Percentiles rank a stretch among this genome's conserved stretches.
Conservation (phyloP, 2,888 invertebrate species). For the Masnerella sp. region DNA sequence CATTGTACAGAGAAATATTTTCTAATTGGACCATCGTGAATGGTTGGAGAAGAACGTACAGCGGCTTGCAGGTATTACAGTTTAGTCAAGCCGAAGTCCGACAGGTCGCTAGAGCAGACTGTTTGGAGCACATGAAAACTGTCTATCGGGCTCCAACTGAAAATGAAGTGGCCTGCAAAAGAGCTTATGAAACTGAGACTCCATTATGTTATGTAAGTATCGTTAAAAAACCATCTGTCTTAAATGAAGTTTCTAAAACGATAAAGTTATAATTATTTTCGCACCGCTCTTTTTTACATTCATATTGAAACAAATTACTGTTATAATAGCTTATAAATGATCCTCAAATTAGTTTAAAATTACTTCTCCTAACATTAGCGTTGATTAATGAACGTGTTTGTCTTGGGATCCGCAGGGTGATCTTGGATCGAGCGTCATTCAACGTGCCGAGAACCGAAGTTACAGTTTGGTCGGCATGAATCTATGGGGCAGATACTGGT, state of each 20-base stretch:
- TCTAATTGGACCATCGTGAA: neutral
- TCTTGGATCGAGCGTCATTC: neutral
- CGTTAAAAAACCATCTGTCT: too few relatives aligned
- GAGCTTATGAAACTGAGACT: neutral
- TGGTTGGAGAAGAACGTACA: neutral
- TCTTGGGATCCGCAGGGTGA: conserved; percentile 2
- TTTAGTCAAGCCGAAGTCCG: neutral
- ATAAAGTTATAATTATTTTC: neutral
- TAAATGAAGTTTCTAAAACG: neutral
- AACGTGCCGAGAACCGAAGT: neutral
- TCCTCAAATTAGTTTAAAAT: neutral
- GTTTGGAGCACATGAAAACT: neutral
- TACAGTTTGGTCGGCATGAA: conserved; percentile 3
- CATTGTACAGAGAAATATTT: neutral
- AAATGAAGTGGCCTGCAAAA: conserved; percentile 3
- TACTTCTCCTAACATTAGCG: too few relatives aligned
- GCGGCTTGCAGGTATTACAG: neutral
- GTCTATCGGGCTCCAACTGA: neutral
- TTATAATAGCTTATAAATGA: too few relatives aligned
- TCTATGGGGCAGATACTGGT: neutral
- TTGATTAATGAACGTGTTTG: too few relatives aligned
- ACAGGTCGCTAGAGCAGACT: neutral
- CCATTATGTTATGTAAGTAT: conserved; percentile 9
- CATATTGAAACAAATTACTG: too few relatives aligned
- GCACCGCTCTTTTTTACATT: too few relatives aligned